Conservation (phyloP, 2,888 invertebrate species). For the Agrilus mali region DNA sequence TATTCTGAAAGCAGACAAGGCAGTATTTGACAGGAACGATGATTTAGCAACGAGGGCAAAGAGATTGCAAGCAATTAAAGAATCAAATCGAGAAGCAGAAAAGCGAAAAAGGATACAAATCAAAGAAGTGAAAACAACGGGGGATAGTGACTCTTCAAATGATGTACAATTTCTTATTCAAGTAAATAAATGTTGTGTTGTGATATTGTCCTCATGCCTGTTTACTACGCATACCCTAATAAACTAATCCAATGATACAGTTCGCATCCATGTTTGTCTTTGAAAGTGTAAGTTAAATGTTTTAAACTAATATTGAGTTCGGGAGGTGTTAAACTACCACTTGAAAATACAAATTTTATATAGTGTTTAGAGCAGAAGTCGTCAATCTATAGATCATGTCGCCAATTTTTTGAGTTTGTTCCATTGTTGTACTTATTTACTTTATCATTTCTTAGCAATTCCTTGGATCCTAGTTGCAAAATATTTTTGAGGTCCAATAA, state of each 20-base stretch:
- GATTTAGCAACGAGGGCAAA: constrained; percentile 56
- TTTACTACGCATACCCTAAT: background rate
- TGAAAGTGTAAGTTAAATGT: background rate
- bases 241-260: constrained; percentile 22
- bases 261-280: background rate
- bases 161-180: constrained; percentile 51
- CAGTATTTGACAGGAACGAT: constrained; percentile 52
- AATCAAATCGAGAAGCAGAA: constrained; percentile 13
- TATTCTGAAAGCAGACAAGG: constrained; percentile 20
- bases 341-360: too few relatives aligned
- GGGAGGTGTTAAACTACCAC: too few relatives aligned
- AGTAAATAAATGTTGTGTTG: constrained; percentile 30
- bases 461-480: too few relatives aligned
- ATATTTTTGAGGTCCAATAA: too few relatives aligned
- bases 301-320: background rate
- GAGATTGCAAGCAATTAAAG: constrained; percentile 46
- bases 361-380: too few relatives aligned
- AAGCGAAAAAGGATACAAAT: constrained; percentile 26
- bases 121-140: constrained; percentile 30
- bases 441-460: too few relatives aligned
- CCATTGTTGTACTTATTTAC: too few relatives aligned
- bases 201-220: constrained; percentile 1
- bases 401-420: too few relatives aligned
- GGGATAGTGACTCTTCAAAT: constrained; percentile 34
- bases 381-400: too few relatives aligned